These are phyloP conservation scores for Drosophila pegasa DNA, from an alignment of 2,888 invertebrate genomes.

Conservation along the genomic window DNA sequence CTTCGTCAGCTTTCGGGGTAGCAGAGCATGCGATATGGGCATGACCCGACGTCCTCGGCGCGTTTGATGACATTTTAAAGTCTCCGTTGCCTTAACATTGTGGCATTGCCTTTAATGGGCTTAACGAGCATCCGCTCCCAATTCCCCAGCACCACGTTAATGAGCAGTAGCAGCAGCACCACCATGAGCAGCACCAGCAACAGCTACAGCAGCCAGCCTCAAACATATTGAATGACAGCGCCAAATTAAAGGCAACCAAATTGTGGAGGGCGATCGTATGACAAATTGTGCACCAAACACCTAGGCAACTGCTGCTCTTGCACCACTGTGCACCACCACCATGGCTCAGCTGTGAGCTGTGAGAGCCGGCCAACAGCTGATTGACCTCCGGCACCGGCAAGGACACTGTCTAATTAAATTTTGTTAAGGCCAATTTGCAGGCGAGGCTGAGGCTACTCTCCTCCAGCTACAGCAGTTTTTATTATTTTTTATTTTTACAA, in stretches of 20 bases:
- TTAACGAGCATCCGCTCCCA: slow-evolving; percentile 70
- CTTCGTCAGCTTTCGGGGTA: slow-evolving; percentile 56
- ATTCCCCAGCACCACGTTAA: slow-evolving; percentile 44
- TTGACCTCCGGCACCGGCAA: slow-evolving; percentile 57
- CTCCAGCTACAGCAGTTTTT: slow-evolving; percentile 13
- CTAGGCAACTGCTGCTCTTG: slow-evolving; percentile 18
- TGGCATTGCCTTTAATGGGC: slow-evolving; percentile 67
- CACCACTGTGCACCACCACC: slow-evolving; percentile 8
- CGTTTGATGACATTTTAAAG: slow-evolving; percentile 66
- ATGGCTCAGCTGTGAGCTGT: background rate
- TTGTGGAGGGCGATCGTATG: slow-evolving; percentile 58
- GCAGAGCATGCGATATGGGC: slow-evolving; percentile 42
- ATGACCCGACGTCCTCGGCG: slow-evolving; percentile 26
- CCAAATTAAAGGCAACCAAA: slow-evolving; percentile 55
- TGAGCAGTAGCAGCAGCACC: slow-evolving; percentile 33
- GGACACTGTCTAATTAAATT: slow-evolving; percentile 68
- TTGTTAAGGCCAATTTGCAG: slow-evolving; percentile 48
- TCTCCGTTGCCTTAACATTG: slow-evolving; percentile 46
- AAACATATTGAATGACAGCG: slow-evolving; percentile 73
- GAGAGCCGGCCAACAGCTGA: slow-evolving; percentile 36
- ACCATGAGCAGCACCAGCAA: slow-evolving; percentile 4
- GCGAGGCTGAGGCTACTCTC: too few relatives aligned
- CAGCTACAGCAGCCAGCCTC: slow-evolving; percentile 21
- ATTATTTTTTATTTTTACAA: slow-evolving; percentile 35
- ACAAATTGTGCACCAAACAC: slow-evolving; percentile 54